Conservation (phyloP, 2,888 invertebrate species). For the Scaptomyza polygonia region DNA sequence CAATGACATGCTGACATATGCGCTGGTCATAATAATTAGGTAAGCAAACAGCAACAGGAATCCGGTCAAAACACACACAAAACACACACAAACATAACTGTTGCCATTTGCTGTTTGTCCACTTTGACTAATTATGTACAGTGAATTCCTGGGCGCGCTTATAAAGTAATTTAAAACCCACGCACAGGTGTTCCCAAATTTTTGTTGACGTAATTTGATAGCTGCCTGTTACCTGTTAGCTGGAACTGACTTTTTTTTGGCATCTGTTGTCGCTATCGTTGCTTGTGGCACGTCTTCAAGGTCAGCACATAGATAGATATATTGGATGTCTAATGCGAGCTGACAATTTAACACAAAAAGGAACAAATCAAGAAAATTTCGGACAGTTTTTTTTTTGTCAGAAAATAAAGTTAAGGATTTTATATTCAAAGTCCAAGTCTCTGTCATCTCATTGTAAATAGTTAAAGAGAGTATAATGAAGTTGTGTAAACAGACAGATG, state of each 20-base stretch:
- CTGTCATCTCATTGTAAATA: too few species aligned
- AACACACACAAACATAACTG: slow-evolving; percentile 16
- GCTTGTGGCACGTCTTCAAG: slow-evolving; percentile 39
- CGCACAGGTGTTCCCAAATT: slow-evolving; percentile 60
- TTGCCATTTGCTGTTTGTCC: slow-evolving; percentile 21
- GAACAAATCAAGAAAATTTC: too few species aligned
- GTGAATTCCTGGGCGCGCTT: slow-evolving; percentile 6
- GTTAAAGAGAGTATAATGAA: background rate
- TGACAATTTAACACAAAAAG: background rate
- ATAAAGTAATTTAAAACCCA: slow-evolving; percentile 68
- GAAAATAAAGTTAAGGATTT: too few species aligned
- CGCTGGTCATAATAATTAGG: slow-evolving; percentile 48
- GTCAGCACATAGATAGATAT: slow-evolving; percentile 22
- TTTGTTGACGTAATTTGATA: slow-evolving; percentile 70
- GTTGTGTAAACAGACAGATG: too few species aligned
- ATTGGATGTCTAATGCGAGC: slow-evolving; percentile 26
- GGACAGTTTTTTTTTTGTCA: too few species aligned
- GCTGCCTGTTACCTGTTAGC: slow-evolving; percentile 21
- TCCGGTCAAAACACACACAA: slow-evolving; percentile 8
- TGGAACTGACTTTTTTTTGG: slow-evolving; percentile 26
- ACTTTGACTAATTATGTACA: slow-evolving; percentile 50
- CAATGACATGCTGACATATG: slow-evolving; percentile 43
- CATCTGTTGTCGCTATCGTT: slow-evolving; percentile 48
- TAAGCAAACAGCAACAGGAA: background rate
- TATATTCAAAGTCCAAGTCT: too few species aligned